Percentiles rank a stretch among this genome's conserved stretches.
These are phyloP conservation scores for Pseudomugil gertrudae DNA, from an alignment of 2,797 vertebrate genomes.

Conservation along the genomic window DNA sequence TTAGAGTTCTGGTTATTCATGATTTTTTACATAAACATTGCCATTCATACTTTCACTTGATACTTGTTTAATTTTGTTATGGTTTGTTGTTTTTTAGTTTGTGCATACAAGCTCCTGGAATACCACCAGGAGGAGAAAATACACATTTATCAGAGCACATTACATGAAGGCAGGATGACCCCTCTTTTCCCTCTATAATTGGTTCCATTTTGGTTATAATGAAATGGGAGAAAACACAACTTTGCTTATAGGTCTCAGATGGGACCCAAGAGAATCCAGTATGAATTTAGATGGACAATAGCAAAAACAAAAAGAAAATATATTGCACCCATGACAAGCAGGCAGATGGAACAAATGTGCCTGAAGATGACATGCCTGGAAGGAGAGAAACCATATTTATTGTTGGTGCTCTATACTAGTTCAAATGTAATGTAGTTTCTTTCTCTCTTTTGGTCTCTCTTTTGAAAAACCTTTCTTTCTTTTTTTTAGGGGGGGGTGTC, in stretches of 20 bases:
- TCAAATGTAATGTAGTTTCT: background rate
- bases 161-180: background rate
- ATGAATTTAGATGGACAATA: slow-evolving; percentile 57
- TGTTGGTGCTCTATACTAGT: background rate
- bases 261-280: background rate
- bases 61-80: background rate
- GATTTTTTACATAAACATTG: background rate
- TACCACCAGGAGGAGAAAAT: slow-evolving; percentile 28
- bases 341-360: slow-evolving; percentile 48
- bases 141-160: slow-evolving; percentile 23
- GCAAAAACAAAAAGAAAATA: slow-evolving; percentile 56
- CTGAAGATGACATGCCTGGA: slow-evolving; percentile 21
- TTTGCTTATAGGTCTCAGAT: background rate
- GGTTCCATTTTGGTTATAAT: slow-evolving; percentile 74
- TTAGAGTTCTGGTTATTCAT: background rate
- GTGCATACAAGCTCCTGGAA: background rate
- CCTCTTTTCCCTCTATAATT: slow-evolving; percentile 53
- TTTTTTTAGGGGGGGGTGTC: background rate
- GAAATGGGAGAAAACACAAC: slow-evolving; percentile 70
- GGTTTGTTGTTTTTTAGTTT: background rate
- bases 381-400: background rate
- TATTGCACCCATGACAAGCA: slow-evolving; percentile 39
- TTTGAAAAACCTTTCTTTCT: no score
- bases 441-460: no score
- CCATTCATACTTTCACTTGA: background rate